Conservation (phyloP, 2,888 invertebrate genomes). For the Ennomos fuscantarius region DNA sequence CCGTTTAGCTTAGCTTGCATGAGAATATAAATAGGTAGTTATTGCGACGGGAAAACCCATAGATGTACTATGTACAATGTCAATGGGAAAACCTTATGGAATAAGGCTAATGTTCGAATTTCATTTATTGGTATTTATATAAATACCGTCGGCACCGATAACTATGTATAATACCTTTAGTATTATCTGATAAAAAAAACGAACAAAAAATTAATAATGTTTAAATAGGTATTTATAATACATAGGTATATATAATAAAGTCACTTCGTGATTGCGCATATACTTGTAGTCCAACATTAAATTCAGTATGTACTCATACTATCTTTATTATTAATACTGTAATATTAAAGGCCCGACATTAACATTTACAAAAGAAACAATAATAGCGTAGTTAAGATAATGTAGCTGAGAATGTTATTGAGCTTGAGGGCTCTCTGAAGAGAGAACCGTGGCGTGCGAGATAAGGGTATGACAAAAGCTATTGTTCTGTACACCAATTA, state of each 20-base stretch:
- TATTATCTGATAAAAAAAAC: too few relatives aligned
- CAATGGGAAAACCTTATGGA: constrained; percentile 32
- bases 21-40: constrained; percentile 40
- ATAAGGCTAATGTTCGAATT: constrained; percentile 34
- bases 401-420: constrained; percentile 69
- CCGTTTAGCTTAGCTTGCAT: constrained; percentile 29
- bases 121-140: constrained; percentile 25
- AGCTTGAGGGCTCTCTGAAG: constrained; percentile 70
- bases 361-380: constrained; percentile 35
- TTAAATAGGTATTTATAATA: too few relatives aligned
- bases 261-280: too few relatives aligned
- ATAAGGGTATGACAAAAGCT: constrained; percentile 84
- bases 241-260: too few relatives aligned
- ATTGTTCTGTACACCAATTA: constrained; percentile 84
- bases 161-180: too few relatives aligned
- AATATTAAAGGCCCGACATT: not conserved
- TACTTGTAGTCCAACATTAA: too few relatives aligned
- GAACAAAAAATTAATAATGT: too few relatives aligned
- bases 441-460: constrained; percentile 77
- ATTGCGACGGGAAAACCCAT: constrained; percentile 36
- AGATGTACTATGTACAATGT: too few relatives aligned
- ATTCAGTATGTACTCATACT: too few relatives aligned
- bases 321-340: too few relatives aligned
- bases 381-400: constrained; percentile 57
- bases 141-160: not conserved